phyloP scores from a whole-genome alignment of 2,797 vertebrate species.

The Enteromius fasciolatus region DNA sequence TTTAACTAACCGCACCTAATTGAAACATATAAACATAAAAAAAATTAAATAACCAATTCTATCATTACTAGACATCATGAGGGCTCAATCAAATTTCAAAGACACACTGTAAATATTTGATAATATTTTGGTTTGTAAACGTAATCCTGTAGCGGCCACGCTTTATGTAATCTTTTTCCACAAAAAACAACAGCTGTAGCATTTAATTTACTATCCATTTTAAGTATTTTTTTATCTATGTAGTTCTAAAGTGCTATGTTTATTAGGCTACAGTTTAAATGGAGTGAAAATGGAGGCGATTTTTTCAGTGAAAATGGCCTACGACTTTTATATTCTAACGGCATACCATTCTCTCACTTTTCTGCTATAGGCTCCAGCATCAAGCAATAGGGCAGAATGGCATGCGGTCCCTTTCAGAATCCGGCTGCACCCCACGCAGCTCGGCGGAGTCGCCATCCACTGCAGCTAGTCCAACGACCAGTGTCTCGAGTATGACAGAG shows the following conservation, averaged over 20 bases:
- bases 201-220: not conserved
- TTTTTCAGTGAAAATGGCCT: conserved; percentile 2
- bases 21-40: not conserved
- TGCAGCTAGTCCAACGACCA: conserved; percentile 97
- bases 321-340: not conserved
- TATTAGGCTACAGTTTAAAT: not conserved
- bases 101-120: not conserved
- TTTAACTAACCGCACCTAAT: conserved; percentile 18
- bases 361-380: conserved; percentile 92
- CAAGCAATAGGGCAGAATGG: conserved; percentile 97
- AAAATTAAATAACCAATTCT: not conserved
- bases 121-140: not conserved
- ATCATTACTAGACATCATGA: not conserved
- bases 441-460: conserved; percentile 98
- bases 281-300: not conserved
- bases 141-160: not conserved
- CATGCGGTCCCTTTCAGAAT: conserved; percentile 96
- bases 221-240: not conserved
- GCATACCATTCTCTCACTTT: conserved; percentile 60
- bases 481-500: conserved; percentile 97
- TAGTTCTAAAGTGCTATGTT: not conserved
- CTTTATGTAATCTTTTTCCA: not conserved
- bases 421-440: conserved; percentile 95
- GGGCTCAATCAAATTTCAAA: not conserved
- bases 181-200: not conserved